Evolutionary conservation across 2,797 vertebrate species (phyloP).

Genomic region (Oreochromis mossambicus): DNA sequence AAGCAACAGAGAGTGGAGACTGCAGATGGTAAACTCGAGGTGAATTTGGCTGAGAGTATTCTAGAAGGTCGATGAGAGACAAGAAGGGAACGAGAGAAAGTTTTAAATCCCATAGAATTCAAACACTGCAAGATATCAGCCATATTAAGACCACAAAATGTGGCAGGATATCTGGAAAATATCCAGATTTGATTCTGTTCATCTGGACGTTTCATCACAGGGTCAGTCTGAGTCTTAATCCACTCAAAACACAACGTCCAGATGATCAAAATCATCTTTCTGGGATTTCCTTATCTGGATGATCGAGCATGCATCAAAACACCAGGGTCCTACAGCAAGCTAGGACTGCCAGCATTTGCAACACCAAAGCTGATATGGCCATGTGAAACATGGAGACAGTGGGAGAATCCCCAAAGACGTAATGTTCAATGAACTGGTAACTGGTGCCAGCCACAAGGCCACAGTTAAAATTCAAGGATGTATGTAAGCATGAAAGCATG

Average conservation of each 20-base stretch:
- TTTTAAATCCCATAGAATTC: not conserved
- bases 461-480: not conserved
- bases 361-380: not conserved
- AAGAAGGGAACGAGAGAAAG: not conserved
- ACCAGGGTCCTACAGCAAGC: not conserved
- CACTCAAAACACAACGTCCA: not conserved
- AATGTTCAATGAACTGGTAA: not conserved
- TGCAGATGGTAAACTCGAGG: slow-evolving; percentile 9
- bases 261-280: not conserved
- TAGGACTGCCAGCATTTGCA: not conserved
- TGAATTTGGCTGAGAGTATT: not conserved
- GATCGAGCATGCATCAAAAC: not conserved
- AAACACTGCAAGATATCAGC: not conserved
- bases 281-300: not conserved
- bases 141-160: not conserved
- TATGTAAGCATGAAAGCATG: not conserved
- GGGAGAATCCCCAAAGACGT: not conserved
- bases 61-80: not conserved
- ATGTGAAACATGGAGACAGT: not conserved
- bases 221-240: not conserved
- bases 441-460: not conserved
- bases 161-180: not conserved
- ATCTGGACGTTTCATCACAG: not conserved
- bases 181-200: not conserved
- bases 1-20: not conserved